phyloP scores from a whole-genome alignment of 92 coral and sea anemone genomes.

The Hydrozoanthus gracilis region DNA sequence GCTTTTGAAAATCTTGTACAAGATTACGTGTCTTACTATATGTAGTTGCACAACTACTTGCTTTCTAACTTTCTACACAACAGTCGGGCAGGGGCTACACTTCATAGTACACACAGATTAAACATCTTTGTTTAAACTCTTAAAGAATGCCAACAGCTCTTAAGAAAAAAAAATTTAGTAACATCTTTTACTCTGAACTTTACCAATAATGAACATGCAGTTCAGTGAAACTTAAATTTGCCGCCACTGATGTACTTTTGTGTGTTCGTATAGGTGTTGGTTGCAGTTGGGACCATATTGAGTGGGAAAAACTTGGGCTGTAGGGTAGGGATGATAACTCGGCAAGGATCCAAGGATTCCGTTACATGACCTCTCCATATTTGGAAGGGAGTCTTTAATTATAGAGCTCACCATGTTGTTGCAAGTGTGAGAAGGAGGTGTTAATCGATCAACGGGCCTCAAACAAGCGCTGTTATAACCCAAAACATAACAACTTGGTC shows the following conservation, averaged over 20 bases:
- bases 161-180: not conserved
- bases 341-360: not conserved
- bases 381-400: slow-evolving; percentile 2
- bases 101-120: not conserved
- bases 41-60: too few relatives aligned
- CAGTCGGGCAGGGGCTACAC: not conserved
- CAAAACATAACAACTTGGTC: not conserved
- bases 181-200: too few relatives aligned
- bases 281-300: not conserved
- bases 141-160: not conserved
- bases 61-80: too few relatives aligned
- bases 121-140: not conserved
- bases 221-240: not conserved
- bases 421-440: not conserved
- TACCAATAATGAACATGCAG: not conserved
- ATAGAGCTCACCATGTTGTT: not conserved
- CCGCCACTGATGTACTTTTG: not conserved
- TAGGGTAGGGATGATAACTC: not conserved
- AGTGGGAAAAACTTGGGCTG: not conserved
- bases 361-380: slow-evolving; percentile 8
- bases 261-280: not conserved
- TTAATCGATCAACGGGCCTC: not conserved
- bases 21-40: too few relatives aligned
- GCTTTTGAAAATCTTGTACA: too few relatives aligned
- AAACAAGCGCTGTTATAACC: not conserved